Evolutionary conservation across 2,888 invertebrate genomes (phyloP).

Genomic region (Dyspetes luteomarginatus): DNA sequence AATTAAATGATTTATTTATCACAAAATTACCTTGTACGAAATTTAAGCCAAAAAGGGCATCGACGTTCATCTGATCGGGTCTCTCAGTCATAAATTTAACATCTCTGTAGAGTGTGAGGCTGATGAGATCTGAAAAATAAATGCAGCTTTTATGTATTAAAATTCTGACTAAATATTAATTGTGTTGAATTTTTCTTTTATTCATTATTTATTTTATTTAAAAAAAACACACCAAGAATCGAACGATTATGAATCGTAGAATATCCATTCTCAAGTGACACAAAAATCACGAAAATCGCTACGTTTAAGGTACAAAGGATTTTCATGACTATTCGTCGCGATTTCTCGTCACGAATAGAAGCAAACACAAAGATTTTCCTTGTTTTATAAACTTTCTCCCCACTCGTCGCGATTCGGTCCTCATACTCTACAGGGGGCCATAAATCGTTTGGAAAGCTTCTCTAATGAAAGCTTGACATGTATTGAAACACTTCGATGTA

Average conservation of each 20-base stretch:
- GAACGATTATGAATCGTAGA: conserved; percentile 22
- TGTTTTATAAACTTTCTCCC: conserved; percentile 66
- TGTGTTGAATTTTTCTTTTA: no score
- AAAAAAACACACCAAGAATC: conserved; percentile 52
- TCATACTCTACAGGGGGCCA: conserved; percentile 31
- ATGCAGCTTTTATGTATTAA: background rate
- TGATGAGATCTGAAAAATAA: conserved; percentile 39
- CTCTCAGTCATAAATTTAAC: conserved; percentile 78
- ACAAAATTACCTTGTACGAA: conserved; percentile 79
- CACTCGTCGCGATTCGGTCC: conserved; percentile 3
- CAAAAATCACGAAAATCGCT: background rate
- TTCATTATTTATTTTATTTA: no score
- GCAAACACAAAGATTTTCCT: conserved; percentile 9
- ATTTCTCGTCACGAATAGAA: conserved; percentile 45
- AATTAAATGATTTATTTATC: background rate
- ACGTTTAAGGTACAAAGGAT: conserved; percentile 14
- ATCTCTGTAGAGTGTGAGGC: conserved; percentile 70
- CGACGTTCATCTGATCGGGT: conserved; percentile 79
- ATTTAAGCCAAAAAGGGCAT: conserved; percentile 80
- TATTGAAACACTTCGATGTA: conserved; percentile 45
- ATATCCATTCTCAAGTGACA: background rate
- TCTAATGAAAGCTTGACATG: conserved; percentile 53
- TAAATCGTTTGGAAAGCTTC: conserved; percentile 58
- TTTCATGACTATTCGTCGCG: conserved; percentile 32
- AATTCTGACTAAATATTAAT: no score